Base-by-base conservation (phyloP, 2,888 invertebrate genomes). In the Polymixis lichenea region DNA sequence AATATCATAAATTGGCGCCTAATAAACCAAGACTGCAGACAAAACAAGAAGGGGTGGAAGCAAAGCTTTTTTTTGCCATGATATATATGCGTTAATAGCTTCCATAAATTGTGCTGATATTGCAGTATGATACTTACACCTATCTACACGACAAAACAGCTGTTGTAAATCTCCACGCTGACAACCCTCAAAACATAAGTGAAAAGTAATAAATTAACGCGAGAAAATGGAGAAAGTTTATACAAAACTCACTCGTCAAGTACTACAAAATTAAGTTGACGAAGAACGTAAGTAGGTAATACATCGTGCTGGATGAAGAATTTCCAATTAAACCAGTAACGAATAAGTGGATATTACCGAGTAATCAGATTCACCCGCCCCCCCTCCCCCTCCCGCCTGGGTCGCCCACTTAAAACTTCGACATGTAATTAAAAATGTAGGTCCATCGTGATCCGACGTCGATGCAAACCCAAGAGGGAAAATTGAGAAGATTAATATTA, bases 401-500 rank as follows among this genome's bases (percentile, higher is more conserved):
- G 49, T 56, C 25, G 25, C 6, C 71, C 70, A 77, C 77, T 84
- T 81, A 53, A 69, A 84, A 66, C 65, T 82, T 72, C 60, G 49
- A 74, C 61, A 74, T 62, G 70, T 77, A 75, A 82, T 85, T 81
- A 82, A 82, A 82, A 82, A 72, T 85, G 58, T 68, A 80, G 43
- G 53, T 68, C 58, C 28, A 60, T 51, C 67, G 62, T 32, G 61
- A 71, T 49, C 17, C 51, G 53, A 32, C 46, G 71, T 43, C 60
- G 60, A 53, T 64, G 60, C 80, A 61, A n/a, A 22, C 38, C 53
- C 38, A 15, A 32, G 64, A 65, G 72, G 46, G 32, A 64, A 49
- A 15, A 46, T 75, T 65, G 28, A 53, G 28, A 49, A 81, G 58
- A 75, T 75, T 65, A 60, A 64, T 64, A 75, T 65, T 56, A 81